Percentiles rank a stretch among this genome's conserved stretches.
phyloP scores from a whole-genome alignment of 2,797 vertebrate species.

The Ctenosaura bakeri region DNA sequence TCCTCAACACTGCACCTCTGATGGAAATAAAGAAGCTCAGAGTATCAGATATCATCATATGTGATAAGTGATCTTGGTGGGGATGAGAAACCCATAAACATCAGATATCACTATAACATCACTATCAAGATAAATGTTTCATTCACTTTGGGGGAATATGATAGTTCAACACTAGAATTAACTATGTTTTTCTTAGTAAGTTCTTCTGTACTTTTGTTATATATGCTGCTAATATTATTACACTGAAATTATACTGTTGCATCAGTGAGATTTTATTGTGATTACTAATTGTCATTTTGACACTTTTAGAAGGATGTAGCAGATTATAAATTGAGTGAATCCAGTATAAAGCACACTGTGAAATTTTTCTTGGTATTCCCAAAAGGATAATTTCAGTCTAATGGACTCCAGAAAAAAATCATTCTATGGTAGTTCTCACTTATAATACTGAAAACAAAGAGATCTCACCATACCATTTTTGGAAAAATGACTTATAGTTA shows the following conservation, averaged over 20 bases:
- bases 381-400: not conserved
- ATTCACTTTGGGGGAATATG: not conserved
- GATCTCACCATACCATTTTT: not conserved
- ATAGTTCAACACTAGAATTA: not conserved
- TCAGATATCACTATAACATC: not conserved
- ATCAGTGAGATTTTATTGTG: not conserved
- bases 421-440: not conserved
- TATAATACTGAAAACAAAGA: not conserved
- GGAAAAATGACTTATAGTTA: not conserved
- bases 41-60: not conserved
- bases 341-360: not conserved
- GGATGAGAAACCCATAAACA: not conserved
- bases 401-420: not conserved
- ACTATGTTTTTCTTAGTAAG: not conserved
- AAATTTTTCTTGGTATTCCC: not conserved
- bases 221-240: not conserved
- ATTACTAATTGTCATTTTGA: slow-evolving; percentile 11
- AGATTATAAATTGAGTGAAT: not conserved
- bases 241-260: no score
- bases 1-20: not conserved
- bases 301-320: not conserved
- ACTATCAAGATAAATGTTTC: not conserved
- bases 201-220: not conserved
- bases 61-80: not conserved
- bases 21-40: no score